Conservation (phyloP, 2,888 invertebrate species). For the Troilus luridus region DNA sequence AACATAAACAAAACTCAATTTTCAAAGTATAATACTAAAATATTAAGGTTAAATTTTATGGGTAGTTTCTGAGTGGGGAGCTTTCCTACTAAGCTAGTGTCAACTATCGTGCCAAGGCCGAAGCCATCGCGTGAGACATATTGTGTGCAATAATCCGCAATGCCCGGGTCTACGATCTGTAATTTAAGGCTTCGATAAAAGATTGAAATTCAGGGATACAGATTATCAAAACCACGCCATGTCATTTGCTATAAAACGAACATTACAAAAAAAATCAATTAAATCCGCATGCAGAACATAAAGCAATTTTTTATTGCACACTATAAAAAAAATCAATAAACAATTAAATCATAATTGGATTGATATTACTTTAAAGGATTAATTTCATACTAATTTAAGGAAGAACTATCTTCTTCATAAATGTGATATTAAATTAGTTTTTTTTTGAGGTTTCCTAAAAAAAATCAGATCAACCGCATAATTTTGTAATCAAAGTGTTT, state of each 20-base stretch:
- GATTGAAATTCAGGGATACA: background rate
- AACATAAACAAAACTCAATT: no score
- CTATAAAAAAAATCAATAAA: background rate
- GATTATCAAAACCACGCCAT: slow-evolving; percentile 23
- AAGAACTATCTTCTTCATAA: no score
- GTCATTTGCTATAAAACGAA: background rate
- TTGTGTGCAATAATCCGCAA: slow-evolving; percentile 39
- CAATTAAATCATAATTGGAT: background rate
- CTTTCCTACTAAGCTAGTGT: background rate
- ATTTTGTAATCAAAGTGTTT: no score
- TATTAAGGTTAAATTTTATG: background rate
- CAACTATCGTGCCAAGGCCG: slow-evolving; percentile 31
- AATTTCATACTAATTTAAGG: no score
- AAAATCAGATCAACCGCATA: no score
- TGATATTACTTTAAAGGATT: no score
- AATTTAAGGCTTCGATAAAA: slow-evolving; percentile 43
- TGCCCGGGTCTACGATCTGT: background rate
- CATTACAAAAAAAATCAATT: background rate
- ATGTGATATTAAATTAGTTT: no score
- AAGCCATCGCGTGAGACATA: slow-evolving; percentile 14
- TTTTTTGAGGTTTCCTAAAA: no score
- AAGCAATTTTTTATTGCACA: background rate
- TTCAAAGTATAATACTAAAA: no score
- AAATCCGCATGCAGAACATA: background rate
- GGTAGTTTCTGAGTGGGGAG: background rate